phyloP scores from a whole-genome alignment of 2,113 vertebrate genomes.

The Otolemur garnettii region DNA sequence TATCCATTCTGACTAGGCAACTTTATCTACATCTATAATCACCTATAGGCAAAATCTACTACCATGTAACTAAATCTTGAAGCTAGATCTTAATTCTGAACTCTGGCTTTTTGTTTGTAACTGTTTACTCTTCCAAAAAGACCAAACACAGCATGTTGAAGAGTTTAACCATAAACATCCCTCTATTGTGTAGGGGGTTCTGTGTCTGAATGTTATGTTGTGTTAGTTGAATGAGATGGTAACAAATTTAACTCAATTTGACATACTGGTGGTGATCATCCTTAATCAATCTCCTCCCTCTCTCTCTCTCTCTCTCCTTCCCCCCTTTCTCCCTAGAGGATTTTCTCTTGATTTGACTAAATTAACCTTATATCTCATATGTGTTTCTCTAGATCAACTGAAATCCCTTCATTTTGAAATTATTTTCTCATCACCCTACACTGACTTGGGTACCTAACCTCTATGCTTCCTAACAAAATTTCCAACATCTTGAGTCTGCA shows the following conservation, averaged over 20 bases:
- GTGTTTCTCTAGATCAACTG: not conserved
- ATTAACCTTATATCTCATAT: not conserved
- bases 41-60: not conserved
- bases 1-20: not conserved
- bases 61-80: not conserved
- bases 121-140: not conserved
- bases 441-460: not conserved
- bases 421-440: not conserved
- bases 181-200: not conserved
- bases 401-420: constrained; percentile 44
- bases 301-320: rapidly evolving
- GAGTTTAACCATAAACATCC: not conserved
- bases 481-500: not conserved
- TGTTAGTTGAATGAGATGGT: not conserved
- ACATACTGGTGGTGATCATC: not conserved
- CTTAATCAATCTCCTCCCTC: not conserved
- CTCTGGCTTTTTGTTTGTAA: not conserved
- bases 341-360: not conserved
- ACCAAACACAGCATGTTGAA: not conserved
- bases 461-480: not conserved
- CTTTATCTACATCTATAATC: not conserved
- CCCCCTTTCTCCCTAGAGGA: not conserved
- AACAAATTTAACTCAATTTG: not conserved
- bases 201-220: not conserved
- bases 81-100: not conserved